Evolutionary conservation across 2,888 invertebrate genomes (phyloP), one percentile per base, ranked within the genome.

Genomic region (Diarsia mendica): DNA sequence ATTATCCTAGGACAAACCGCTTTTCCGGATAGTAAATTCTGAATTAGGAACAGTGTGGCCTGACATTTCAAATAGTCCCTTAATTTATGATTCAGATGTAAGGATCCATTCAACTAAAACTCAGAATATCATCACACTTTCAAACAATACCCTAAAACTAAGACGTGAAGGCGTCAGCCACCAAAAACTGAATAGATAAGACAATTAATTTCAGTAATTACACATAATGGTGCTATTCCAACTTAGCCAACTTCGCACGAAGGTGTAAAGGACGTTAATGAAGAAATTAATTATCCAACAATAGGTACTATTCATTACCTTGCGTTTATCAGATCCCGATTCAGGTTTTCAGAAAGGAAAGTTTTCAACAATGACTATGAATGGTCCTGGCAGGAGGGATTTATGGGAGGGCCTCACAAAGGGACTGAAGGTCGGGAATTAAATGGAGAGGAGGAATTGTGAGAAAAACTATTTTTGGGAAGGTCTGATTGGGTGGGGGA

Each of bases 201-300:
- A 77, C 77, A 67, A 87, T 85, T 86, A 85, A 82, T 87, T 87
- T 85, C 80, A 88, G 82, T 79, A 82, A 82, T 84, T 83, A 87
- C 80, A 82, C 84, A 84, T 89, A 84, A 88, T 81, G 78, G 82
- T 69, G 84, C 80, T 85, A 89, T 88, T 78, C 65, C 58, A 79
- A 78, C 67, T 78, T 51, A 73, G 61, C 51, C 33, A 61, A 69
- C 60, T 74, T 44, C 18, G 23, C 53, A 51, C 49, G 46, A 64
- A 83, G 84, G 80, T 92, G 93, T 89, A 90, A 86, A 90, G 88
- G 94, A 93, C 93, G 91, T 90, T 94, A 95, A 94, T 93, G 93
- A 91, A 90, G 89, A 91, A 92, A 95, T 95, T 95, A 95, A 95
- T 95, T 95, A 94, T 92, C 87, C 89, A 91, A 95, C 94, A 95